Percentiles rank a stretch among this genome's conserved stretches.
Evolutionary conservation across 2,113 vertebrate genomes (phyloP).

Genomic region (Sorex araneus): DNA sequence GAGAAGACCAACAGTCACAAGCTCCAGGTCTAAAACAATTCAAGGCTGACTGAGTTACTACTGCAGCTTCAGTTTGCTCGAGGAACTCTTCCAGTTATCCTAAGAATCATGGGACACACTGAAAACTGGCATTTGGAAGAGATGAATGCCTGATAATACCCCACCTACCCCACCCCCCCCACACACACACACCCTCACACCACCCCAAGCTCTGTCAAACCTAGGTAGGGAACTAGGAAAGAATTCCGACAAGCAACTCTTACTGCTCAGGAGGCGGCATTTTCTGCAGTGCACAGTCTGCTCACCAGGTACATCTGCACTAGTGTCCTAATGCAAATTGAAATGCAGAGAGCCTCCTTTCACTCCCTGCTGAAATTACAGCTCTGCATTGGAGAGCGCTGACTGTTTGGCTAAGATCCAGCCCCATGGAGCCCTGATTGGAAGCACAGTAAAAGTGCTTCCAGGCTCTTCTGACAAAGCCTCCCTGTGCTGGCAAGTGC

Average conservation of each 20-base stretch:
- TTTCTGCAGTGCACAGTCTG: neutral
- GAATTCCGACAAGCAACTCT: neutral
- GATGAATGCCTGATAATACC: neutral
- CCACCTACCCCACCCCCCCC: neutral
- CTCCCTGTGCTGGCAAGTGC: fast-evolving
- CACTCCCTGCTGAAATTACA: slow-evolving; percentile 11
- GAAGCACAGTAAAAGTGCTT: neutral
- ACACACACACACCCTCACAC: no score
- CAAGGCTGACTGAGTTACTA: slow-evolving; percentile 51
- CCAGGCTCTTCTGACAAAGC: neutral
- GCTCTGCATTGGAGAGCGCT: neutral
- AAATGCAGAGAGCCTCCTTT: neutral
- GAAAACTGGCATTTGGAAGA: slow-evolving; percentile 58
- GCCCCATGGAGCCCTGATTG: neutral
- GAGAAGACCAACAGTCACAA: neutral
- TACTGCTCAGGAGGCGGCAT: neutral
- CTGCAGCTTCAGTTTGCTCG: slow-evolving; percentile 46
- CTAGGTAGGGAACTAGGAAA: neutral
- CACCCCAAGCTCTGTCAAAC: neutral
- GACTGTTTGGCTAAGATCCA: neutral
- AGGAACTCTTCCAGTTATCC: slow-evolving; percentile 59
- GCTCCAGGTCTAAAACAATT: neutral
- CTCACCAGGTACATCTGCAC: fast-evolving
- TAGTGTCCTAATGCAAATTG: neutral
- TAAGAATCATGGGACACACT: neutral